Conservation (phyloP, 2,888 invertebrate genomes). For the Troides helena region DNA sequence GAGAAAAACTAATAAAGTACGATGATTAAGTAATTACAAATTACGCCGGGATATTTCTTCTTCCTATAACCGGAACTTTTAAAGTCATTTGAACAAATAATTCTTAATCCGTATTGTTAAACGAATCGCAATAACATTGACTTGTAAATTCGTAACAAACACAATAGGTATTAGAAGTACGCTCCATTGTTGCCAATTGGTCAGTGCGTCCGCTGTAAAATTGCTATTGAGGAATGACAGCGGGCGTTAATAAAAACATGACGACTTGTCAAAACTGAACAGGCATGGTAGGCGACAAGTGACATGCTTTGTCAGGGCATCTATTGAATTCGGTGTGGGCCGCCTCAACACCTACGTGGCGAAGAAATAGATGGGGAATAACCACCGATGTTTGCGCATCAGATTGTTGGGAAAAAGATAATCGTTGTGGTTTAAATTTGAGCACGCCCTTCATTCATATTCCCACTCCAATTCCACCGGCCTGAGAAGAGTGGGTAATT, state of each 20-base stretch:
- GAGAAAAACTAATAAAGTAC: conserved; percentile 33
- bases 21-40: conserved; percentile 36
- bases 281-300: conserved; percentile 75
- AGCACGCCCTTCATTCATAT: conserved; percentile 69
- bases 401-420: conserved; percentile 62
- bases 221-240: conserved; percentile 61
- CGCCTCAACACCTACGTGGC: conserved; percentile 64
- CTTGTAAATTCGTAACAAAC: conserved; percentile 60
- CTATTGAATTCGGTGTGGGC: conserved; percentile 76
- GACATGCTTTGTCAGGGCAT: conserved; percentile 61
- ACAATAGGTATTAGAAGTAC: conserved; percentile 75
- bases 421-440: conserved; percentile 58
- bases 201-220: conserved; percentile 67
- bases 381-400: conserved; percentile 67
- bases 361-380: conserved; percentile 45
- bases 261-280: conserved; percentile 78
- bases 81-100: conserved; percentile 75
- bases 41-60: conserved; percentile 35
- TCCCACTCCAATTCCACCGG: conserved; percentile 37
- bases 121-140: conserved; percentile 66
- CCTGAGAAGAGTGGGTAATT: conserved; percentile 33
- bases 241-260: conserved; percentile 77
- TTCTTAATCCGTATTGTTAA: conserved; percentile 69
- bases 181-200: conserved; percentile 74
- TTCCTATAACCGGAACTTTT: conserved; percentile 47